Evolutionary conservation across 2,113 vertebrate genomes (phyloP), one percentile per base, ranked within the genome.

Genomic region (Ammodramus savannarum): DNA sequence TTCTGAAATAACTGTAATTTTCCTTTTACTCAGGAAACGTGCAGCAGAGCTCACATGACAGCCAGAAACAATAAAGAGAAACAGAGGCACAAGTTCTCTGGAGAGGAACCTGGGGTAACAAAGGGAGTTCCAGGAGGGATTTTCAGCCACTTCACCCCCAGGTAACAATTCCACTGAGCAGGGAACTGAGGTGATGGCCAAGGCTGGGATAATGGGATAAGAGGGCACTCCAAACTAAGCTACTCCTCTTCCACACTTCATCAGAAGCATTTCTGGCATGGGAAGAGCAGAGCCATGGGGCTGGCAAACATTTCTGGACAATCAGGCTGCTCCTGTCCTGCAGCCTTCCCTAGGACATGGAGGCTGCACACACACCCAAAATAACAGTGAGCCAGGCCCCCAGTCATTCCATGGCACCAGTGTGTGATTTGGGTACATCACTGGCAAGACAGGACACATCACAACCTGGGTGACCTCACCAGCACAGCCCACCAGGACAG

Each of bases 401-500:
- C 41, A 16, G 36, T 3, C 55, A 36, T 17, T 32, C 9, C 16
- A n/a, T 0, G 62, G 27, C 31, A 34, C 6, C 36, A n/a, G 11
- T 0, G 0, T 4, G 27, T 9, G 61, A 81, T 32, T 2, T 19
- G 52, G 78, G 57, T 31, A 39, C 36, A 10, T 2, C 1, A 3
- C 51, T 44, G 69, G 36, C 55, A 39, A 2, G 15, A 9, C 6
- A 1, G 61, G 57, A 20, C 36, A 14, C 3, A 29, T 18, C 26
- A 7, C 1, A 6, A 2, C 32, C 3, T 2, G n/a, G 21, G 39
- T 43, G 27, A 41, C 31, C 27, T 20, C 61, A 29, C 14, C 0
- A 0, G 54, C 39, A 41, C 39, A 41, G 39, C 39, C 39, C 61
- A 29, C 14, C 0, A 0, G 54, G n/a, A 71, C 2, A 3, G 25